Evolutionary conservation across 2,888 invertebrate genomes (phyloP).

Genomic region (Ypsolopha scabrella): DNA sequence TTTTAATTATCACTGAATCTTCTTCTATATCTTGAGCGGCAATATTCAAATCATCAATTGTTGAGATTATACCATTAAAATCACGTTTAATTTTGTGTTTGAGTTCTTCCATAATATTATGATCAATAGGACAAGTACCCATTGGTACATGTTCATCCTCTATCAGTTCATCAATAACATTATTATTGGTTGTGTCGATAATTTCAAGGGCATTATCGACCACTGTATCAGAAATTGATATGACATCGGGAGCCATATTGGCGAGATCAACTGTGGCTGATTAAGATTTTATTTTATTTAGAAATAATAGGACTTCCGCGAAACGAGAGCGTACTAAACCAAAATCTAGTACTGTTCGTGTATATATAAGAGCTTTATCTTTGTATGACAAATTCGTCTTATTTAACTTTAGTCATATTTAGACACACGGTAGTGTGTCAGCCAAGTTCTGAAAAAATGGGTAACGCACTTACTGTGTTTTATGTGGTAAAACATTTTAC

Average conservation of each 20-base stretch:
- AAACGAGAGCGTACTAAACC: slow-evolving; percentile 38
- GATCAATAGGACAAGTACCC: slow-evolving; percentile 35
- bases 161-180: slow-evolving; percentile 24
- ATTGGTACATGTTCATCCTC: slow-evolving; percentile 11
- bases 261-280: slow-evolving; percentile 5
- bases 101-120: slow-evolving; percentile 7
- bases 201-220: slow-evolving; percentile 25
- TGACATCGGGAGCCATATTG: slow-evolving; percentile 50
- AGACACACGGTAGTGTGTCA: too few relatives aligned
- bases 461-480: too few relatives aligned
- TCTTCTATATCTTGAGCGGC: neutral
- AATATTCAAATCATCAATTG: neutral
- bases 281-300: neutral
- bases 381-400: too few relatives aligned
- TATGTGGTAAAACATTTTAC: too few relatives aligned
- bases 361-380: too few relatives aligned
- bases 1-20: neutral
- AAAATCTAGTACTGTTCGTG: too few relatives aligned
- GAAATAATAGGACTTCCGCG: slow-evolving; percentile 25
- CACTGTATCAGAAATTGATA: slow-evolving; percentile 36
- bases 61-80: neutral
- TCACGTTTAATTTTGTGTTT: neutral
- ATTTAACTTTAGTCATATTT: too few relatives aligned
- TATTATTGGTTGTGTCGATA: slow-evolving; percentile 19
- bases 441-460: too few relatives aligned